These are phyloP conservation scores for Chaitophorus viminalis DNA, from an alignment of 2,888 invertebrate genomes.

Conservation along the genomic window DNA sequence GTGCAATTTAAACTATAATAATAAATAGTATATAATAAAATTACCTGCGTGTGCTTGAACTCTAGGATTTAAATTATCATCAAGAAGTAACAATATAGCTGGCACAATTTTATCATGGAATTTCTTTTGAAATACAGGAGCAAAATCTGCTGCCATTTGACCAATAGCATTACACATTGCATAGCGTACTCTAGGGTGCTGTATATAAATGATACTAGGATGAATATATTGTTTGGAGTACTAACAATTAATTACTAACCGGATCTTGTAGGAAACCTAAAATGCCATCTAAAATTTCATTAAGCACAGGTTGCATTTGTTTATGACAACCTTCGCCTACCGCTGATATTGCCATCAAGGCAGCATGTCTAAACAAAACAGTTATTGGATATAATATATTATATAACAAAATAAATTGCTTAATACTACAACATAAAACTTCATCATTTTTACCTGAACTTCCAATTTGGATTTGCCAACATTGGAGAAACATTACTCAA, in stretches of 20 bases:
- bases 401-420: too few species aligned
- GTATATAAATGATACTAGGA: conserved; percentile 64
- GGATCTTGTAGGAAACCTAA: conserved; percentile 82
- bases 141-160: conserved; percentile 99
- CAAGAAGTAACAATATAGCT: conserved; percentile 86
- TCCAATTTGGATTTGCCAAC: conserved; percentile 86
- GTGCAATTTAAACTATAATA: neutral
- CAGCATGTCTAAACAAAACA: conserved; percentile 79
- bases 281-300: conserved; percentile 90
- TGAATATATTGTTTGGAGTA: neutral
- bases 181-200: conserved; percentile 92
- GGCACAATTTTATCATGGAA: conserved; percentile 96
- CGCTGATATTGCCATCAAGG: conserved; percentile 97
- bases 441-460: conserved; percentile 74
- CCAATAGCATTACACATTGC: conserved; percentile 99
- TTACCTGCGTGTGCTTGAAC: conserved; percentile 84
- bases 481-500: conserved; percentile 86
- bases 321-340: conserved; percentile 99
- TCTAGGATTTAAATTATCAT: conserved; percentile 90
- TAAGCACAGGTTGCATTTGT: conserved; percentile 95
- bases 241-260: conserved; percentile 69
- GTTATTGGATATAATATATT: conserved; percentile 21
- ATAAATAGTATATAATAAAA: neutral
- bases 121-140: conserved; percentile 95
- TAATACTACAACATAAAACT: too few species aligned